Percentiles rank a stretch among this genome's conserved stretches.
Evolutionary conservation across 2,797 vertebrate genomes (phyloP).

Genomic region (Myotis pilosus): DNA sequence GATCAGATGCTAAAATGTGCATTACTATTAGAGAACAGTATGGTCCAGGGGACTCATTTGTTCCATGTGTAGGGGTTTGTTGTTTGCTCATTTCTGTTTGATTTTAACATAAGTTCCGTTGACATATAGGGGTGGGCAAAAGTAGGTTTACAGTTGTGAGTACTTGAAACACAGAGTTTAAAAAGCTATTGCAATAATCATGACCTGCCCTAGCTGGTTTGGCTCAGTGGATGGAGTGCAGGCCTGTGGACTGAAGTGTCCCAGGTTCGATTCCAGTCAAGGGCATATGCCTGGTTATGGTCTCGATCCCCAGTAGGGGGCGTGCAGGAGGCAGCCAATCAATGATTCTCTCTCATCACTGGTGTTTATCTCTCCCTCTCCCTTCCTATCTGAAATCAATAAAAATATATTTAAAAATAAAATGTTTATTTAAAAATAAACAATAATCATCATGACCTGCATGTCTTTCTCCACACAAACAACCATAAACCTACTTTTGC

Average conservation of each 20-base stretch:
- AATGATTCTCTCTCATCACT: no score
- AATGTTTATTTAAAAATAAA: no score
- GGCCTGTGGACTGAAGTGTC: no score
- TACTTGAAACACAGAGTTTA: neutral
- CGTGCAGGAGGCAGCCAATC: no score
- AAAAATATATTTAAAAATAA: no score
- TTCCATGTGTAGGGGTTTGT: no score
- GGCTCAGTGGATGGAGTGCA: no score
- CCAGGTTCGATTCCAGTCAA: no score
- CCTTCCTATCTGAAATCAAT: no score
- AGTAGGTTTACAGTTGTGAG: neutral
- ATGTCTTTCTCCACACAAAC: neutral
- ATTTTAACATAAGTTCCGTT: neutral
- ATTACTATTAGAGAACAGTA: neutral
- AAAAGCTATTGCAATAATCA: neutral
- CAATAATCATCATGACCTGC: neutral
- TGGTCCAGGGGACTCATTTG: neutral
- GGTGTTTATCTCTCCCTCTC: no score
- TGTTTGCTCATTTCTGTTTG: neutral
- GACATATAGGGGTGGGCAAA: neutral
- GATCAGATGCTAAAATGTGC: neutral
- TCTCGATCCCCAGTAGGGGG: no score
- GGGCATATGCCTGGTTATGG: no score
- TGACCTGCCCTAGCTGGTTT: neutral
- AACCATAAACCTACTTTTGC: neutral